These are phyloP conservation scores for Gopherus evgoodei DNA, from an alignment of 2,113 vertebrate species.

Conservation along the genomic window DNA sequence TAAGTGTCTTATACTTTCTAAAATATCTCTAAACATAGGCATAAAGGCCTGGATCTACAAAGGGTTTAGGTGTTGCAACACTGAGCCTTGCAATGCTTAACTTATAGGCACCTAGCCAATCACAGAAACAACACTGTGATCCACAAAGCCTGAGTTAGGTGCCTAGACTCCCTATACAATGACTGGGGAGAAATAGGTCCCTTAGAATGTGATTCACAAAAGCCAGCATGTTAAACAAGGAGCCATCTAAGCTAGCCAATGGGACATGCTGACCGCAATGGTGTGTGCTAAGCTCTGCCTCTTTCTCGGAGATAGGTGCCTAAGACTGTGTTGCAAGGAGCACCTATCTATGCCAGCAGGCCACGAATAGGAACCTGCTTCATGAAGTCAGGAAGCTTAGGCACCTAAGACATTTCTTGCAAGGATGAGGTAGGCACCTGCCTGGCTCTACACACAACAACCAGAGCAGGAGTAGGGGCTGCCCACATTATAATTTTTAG, in stretches of 20 bases:
- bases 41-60: neutral
- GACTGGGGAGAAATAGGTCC: neutral
- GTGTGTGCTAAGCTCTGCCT: neutral
- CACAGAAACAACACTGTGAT: neutral
- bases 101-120: neutral
- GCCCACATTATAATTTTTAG: neutral
- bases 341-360: neutral
- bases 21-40: neutral
- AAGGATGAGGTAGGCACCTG: no score
- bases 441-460: no score
- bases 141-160: neutral
- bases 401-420: no score
- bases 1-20: neutral
- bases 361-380: neutral
- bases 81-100: neutral
- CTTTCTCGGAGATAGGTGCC: neutral
- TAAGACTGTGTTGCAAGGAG: neutral
- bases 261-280: neutral
- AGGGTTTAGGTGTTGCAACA: neutral
- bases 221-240: neutral
- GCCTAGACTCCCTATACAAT: neutral
- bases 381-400: neutral
- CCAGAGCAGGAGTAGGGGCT: neutral
- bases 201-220: neutral
- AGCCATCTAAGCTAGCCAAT: neutral